Evolutionary conservation across 1,140 invertebrate genomes (phyloP), one percentile per base, ranked within the genome.

Genomic region (Leptinotarsa lineolata): DNA sequence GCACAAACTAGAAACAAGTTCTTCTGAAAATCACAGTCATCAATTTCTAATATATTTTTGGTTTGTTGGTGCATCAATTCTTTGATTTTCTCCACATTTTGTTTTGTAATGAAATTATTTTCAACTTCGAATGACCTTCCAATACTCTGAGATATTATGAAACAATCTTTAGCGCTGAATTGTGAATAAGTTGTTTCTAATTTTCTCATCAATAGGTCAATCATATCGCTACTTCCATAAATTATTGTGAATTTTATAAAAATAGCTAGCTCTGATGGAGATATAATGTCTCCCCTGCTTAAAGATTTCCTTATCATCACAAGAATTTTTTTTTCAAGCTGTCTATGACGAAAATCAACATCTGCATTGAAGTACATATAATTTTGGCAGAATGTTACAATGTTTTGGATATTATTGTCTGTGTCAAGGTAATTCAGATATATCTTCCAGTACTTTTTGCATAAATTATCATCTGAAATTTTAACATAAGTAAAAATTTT

Each of bases 291-390:
- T 30, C 82, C 83, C 64, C 78, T 73, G 44, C 85, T 80, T 1
- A 88, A 79, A 63, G 84, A 80, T 4, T 80, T 74, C 66, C 85
- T 76, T 44, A 88, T 79, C 68, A 85, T 64, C 15, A 81, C 77
- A 61, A 84, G 80, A 6, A 88, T 64, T 45, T 77, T 76, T 12
- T 82, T 83, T 72, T 89, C 88, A 64, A 89, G 80, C 4, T 80
- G 71, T 1, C 75, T 64, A 74, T 86, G 82, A 76, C 88, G 86
- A 4, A 84, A 86, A 15, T 84, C 82, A 5, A 88, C 75, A 72
- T 88, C 86, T 12, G 83, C 85, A 73, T 86, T 86, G 72, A 88
- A 89, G 80, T 86, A 84, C 80, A 88, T 85, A 74, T 89, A 89
- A 22, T 84, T 85, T 70, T 86, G 83, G 67, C 83, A 85, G 39